Evolutionary conservation across 2,797 vertebrate species (phyloP), one percentile per base, ranked within the genome.

Genomic region (Chaunax sp.): DNA sequence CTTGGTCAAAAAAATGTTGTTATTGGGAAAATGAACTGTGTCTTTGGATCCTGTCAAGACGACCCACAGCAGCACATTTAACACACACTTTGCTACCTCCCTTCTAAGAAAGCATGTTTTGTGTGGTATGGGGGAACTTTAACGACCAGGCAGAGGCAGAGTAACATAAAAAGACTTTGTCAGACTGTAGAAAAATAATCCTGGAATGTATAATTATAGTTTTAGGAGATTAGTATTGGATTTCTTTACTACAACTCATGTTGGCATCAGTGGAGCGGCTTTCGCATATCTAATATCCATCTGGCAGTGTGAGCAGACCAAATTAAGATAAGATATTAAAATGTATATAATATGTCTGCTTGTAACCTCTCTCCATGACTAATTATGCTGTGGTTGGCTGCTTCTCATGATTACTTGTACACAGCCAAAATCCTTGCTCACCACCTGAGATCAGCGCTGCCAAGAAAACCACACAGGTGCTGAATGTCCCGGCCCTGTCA

Each of bases 401-500:
- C 57, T 33, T 53, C 64, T 57, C 6, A 3, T 28, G 28, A 70
- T 58, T 60, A 37, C 26, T 38, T 6, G 28, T 12, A 47, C 40
- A 58, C 33, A 30, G 35, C 16, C 22, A 19, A 40, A 65, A 68
- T 26, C 62, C 25, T 58, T 43, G 37, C 57, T 67, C 33, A 15
- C 41, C 30, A 41, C 41, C 0, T 8, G 46, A 58, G 35, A n/a
- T 19, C 20, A 19, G 38, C 16, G 4, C 2, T 26, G 45, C 73
- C 67, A 71, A 67, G 60, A 74, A 64, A 72, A 28, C 30, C 62
- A 22, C 66, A 38, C 72, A 83, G 73, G 75, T 80, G 69, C 55
- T 62, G 44, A 64, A 23, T 12, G 19, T 57, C 50, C 51, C 43
- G 45, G 41, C 53, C 38, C 60, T 51, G 33, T 57, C 64, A 55